These are phyloP conservation scores for Endomychus coccineus DNA, from an alignment of 2,888 invertebrate genomes.

Conservation along the genomic window DNA sequence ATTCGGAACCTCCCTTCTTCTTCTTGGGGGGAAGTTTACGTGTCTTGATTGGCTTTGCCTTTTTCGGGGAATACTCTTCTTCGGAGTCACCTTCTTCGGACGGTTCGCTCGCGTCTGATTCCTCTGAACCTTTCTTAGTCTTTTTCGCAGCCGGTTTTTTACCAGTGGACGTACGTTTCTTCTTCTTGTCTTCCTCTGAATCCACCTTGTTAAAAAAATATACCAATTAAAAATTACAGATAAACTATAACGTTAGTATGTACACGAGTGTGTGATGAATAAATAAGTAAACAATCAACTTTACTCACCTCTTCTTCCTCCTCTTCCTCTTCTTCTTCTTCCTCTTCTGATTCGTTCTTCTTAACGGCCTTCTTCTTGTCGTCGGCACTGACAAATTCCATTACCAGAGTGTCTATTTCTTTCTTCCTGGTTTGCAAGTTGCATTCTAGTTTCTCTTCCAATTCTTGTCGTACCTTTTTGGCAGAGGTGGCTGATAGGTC, in stretches of 20 bases:
- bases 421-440: slow-evolving; percentile 74
- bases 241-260: background rate
- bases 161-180: slow-evolving; percentile 48
- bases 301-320: slow-evolving; percentile 43
- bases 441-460: slow-evolving; percentile 72
- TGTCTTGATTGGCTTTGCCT: slow-evolving; percentile 48
- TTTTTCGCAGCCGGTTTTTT: slow-evolving; percentile 47
- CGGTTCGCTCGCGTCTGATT: slow-evolving; percentile 46
- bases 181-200: slow-evolving; percentile 50
- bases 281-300: too few relatives aligned
- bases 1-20: slow-evolving; percentile 62
- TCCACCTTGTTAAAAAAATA: too few relatives aligned
- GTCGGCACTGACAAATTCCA: slow-evolving; percentile 59
- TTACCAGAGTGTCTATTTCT: slow-evolving; percentile 80
- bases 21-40: slow-evolving; percentile 48
- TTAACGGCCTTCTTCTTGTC: slow-evolving; percentile 43
- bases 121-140: slow-evolving; percentile 48
- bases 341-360: slow-evolving; percentile 45
- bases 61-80: slow-evolving; percentile 56
- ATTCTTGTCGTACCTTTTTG: slow-evolving; percentile 79
- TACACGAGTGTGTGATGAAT: too few relatives aligned
- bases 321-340: slow-evolving; percentile 47
- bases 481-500: slow-evolving; percentile 78
- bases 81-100: slow-evolving; percentile 50
- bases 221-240: slow-evolving; percentile 5